A percentile compares a stretch with the other conserved stretches of the same genome.
These are phyloP conservation scores for Parotocinclus haroldoi DNA, from an alignment of 2,797 vertebrate genomes.

Conservation along the genomic window DNA sequence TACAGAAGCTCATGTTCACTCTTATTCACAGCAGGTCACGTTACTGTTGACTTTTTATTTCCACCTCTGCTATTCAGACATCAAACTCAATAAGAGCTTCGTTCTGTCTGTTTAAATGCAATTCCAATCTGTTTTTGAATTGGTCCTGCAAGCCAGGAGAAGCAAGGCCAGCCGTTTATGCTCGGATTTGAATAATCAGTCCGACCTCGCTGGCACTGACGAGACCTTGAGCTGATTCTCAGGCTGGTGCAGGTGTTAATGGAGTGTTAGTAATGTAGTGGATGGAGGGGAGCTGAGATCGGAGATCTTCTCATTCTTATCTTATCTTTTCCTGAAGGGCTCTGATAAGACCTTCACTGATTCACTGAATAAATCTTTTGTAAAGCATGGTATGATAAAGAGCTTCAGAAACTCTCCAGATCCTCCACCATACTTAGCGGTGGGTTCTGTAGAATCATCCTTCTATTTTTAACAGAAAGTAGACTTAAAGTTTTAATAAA, in stretches of 20 bases:
- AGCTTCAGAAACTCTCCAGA: too few species aligned
- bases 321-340: too few species aligned
- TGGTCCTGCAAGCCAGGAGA: neutral
- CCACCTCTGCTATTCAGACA: conserved; percentile 27
- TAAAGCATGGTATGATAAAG: too few species aligned
- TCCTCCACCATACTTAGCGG: too few species aligned
- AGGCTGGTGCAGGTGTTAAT: neutral
- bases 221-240: neutral
- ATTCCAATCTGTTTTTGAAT: neutral
- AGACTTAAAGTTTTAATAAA: too few species aligned
- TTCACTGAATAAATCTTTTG: too few species aligned
- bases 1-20: neutral
- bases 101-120: conserved; percentile 23
- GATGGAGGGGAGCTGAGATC: too few species aligned
- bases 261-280: neutral
- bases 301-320: too few species aligned
- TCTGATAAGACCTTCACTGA: too few species aligned
- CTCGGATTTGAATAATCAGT: neutral
- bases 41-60: conserved; percentile 4
- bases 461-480: too few species aligned
- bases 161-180: neutral
- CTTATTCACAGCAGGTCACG: neutral
- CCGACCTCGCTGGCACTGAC: neutral
- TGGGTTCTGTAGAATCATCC: too few species aligned
- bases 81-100: conserved; percentile 35